Percentiles rank a stretch among this genome's conserved stretches.
Conservation (phyloP, 1,140 invertebrate species). For the Dolichoris vasculosae region DNA sequence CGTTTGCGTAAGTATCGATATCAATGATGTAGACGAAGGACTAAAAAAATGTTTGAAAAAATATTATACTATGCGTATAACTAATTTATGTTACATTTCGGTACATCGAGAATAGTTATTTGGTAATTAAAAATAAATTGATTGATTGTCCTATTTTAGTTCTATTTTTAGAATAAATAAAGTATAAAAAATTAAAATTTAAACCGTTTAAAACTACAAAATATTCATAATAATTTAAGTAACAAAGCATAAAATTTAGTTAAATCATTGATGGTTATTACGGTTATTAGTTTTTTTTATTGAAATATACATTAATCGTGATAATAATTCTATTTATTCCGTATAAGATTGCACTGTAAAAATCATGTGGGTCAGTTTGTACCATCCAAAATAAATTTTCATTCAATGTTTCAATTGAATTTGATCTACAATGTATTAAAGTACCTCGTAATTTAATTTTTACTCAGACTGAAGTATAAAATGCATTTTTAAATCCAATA, state of each 20-base stretch:
- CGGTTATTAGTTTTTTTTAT: neutral
- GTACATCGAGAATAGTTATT: neutral
- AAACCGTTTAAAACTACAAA: too few species aligned
- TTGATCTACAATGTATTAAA: neutral
- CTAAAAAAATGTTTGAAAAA: neutral
- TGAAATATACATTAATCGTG: neutral
- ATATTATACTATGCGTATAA: neutral
- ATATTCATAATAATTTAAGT: too few species aligned
- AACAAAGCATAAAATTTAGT: neutral
- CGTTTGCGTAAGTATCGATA: neutral
- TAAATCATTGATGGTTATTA: constrained; percentile 1
- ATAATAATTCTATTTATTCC: neutral
- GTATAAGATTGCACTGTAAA: neutral
- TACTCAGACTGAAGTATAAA: neutral
- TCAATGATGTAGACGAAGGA: neutral
- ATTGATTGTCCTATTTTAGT: neutral
- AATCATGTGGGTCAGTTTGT: neutral
- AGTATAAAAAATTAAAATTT: neutral
- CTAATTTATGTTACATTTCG: neutral
- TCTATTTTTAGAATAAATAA: neutral
- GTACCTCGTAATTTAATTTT: neutral
- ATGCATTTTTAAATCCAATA: neutral
- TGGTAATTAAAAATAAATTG: neutral
- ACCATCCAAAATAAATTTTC: neutral
- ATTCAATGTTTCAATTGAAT: neutral